Conservation (phyloP, 2,113 vertebrate species). For the Centropus bengalensis region DNA sequence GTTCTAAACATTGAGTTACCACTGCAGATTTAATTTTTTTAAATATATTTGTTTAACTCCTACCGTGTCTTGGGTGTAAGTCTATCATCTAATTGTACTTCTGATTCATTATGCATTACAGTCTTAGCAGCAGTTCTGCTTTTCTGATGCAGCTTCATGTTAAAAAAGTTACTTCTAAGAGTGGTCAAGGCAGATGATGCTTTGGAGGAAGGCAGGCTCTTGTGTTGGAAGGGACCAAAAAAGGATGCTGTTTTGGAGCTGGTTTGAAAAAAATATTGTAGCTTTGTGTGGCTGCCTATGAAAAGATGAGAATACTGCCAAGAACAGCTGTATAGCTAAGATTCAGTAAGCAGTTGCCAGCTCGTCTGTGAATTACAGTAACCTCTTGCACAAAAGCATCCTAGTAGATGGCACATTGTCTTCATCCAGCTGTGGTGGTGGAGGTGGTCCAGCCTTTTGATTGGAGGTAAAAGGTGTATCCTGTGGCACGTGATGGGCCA, state of each 20-base stretch:
- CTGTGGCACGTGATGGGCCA: neutral
- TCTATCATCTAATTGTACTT: neutral
- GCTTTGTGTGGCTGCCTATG: neutral
- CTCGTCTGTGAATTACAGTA: neutral
- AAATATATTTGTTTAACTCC: neutral
- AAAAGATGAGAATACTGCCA: neutral
- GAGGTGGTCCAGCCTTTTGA: neutral
- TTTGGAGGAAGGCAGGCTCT: neutral
- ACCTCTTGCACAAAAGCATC: neutral
- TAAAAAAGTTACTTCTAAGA: neutral
- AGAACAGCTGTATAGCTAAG: neutral
- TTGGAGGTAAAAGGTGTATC: neutral
- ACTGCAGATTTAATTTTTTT: neutral
- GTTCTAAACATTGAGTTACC: neutral
- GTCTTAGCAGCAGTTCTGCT: neutral
- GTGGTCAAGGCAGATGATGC: neutral
- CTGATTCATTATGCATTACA: neutral
- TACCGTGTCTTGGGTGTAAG: rapidly evolving
- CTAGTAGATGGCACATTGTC: neutral
- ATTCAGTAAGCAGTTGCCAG: neutral
- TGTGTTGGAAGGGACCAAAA: neutral
- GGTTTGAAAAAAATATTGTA: neutral
- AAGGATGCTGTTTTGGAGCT: neutral
- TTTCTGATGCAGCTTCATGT: neutral
- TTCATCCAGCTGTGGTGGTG: neutral